These are phyloP conservation scores for Sebastes minor DNA, from an alignment of 2,797 vertebrate species.

Conservation along the genomic window DNA sequence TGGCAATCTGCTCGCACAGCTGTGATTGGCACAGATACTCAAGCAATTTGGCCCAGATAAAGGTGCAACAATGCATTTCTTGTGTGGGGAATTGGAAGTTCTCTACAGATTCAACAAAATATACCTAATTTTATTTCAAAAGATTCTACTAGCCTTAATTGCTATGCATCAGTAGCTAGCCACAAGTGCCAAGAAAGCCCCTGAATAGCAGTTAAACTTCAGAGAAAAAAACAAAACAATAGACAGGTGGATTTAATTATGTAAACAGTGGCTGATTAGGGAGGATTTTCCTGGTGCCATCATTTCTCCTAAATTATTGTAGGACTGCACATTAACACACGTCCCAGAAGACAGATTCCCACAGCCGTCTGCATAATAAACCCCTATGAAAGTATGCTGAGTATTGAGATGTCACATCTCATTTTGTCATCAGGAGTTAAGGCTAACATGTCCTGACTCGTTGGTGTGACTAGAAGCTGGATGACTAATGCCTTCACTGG, in stretches of 20 bases:
- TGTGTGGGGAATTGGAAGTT: slow-evolving; percentile 36
- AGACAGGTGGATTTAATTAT: slow-evolving; percentile 25
- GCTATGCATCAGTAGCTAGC: not conserved
- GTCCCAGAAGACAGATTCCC: slow-evolving; percentile 47
- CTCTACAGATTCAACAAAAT: slow-evolving; percentile 28
- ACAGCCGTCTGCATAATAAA: slow-evolving; percentile 58
- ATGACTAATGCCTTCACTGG: slow-evolving; percentile 74
- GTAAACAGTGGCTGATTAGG: slow-evolving; percentile 32
- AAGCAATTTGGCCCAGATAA: slow-evolving; percentile 69
- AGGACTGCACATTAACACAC: slow-evolving; percentile 36
- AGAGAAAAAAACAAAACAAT: not conserved
- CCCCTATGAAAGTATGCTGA: slow-evolving; percentile 66
- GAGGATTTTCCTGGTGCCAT: slow-evolving; percentile 35
- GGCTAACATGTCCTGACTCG: slow-evolving; percentile 74
- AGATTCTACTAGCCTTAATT: slow-evolving; percentile 8
- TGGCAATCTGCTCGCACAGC: slow-evolving; percentile 82
- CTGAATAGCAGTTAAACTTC: slow-evolving; percentile 26
- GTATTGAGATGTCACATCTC: slow-evolving; percentile 73
- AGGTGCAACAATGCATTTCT: slow-evolving; percentile 67
- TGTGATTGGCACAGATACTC: slow-evolving; percentile 79
- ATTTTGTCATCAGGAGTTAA: slow-evolving; percentile 66
- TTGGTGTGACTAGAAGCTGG: slow-evolving; percentile 68
- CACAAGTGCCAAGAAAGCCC: not conserved
- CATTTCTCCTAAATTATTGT: slow-evolving; percentile 13
- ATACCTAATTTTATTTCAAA: slow-evolving; percentile 14